These are phyloP conservation scores for Drosophila azteca DNA, from an alignment of 1,140 invertebrate species.

Conservation along the genomic window DNA sequence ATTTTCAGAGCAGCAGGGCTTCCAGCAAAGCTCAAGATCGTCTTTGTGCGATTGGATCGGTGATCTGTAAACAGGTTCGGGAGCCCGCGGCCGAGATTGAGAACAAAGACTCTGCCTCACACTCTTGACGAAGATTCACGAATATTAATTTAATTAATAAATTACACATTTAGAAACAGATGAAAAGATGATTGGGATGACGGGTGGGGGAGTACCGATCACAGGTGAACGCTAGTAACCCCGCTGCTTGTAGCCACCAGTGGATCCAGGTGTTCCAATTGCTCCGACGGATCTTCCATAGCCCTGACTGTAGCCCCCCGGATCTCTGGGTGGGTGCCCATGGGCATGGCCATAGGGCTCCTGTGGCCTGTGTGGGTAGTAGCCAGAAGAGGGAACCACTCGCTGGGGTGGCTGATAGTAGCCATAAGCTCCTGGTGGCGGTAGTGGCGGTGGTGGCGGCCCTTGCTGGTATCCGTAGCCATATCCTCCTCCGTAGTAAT, in stretches of 20 bases:
- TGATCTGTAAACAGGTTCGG: slow-evolving; percentile 48
- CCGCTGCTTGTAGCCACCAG: slow-evolving; percentile 54
- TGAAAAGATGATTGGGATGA: slow-evolving; percentile 4
- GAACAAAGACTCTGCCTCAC: slow-evolving; percentile 4
- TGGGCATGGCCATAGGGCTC: slow-evolving; percentile 38
- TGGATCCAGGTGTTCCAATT: neutral
- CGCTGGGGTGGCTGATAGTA: slow-evolving; percentile 24
- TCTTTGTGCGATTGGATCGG: slow-evolving; percentile 8
- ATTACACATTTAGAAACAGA: slow-evolving; percentile 42
- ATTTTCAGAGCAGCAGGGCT: neutral
- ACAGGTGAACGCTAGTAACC: slow-evolving; percentile 52
- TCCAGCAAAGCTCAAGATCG: slow-evolving; percentile 14
- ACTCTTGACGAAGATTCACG: slow-evolving; percentile 11
- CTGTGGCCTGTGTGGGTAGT: slow-evolving; percentile 35
- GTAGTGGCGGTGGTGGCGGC: neutral
- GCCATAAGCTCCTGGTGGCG: slow-evolving; percentile 21
- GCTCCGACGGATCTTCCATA: slow-evolving; percentile 21
- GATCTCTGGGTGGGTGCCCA: slow-evolving; percentile 4
- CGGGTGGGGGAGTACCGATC: neutral
- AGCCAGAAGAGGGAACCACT: slow-evolving; percentile 18
- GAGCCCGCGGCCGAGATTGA: neutral
- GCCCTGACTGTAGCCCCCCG: neutral
- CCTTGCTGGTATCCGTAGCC: slow-evolving; percentile 34
- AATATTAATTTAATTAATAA: slow-evolving; percentile 59
- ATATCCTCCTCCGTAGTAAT: slow-evolving; percentile 64